These are phyloP conservation scores for Sus cebifrons DNA, from an alignment of 2,797 vertebrate genomes.

Conservation along the genomic window DNA sequence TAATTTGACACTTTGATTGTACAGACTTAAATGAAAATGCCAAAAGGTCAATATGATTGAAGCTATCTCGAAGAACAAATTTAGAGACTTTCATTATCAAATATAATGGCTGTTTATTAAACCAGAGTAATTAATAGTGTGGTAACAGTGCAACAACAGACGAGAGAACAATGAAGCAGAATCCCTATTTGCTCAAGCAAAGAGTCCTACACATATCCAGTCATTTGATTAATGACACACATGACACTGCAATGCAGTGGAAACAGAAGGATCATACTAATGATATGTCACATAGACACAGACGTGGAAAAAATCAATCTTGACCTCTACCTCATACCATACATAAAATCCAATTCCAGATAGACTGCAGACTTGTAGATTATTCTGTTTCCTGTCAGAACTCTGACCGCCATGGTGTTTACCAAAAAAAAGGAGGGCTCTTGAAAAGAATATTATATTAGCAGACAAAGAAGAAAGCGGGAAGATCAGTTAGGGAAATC, in stretches of 20 bases:
- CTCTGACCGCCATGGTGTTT: background rate
- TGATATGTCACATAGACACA: background rate
- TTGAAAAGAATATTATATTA: conserved; percentile 30
- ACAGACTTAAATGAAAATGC: conserved; percentile 17
- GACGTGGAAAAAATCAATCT: accelerated
- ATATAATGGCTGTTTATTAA: conserved; percentile 10
- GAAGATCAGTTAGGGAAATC: background rate
- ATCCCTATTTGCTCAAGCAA: background rate
- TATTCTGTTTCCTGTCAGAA: background rate
- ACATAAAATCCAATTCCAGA: background rate
- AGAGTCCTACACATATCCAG: too few species aligned
- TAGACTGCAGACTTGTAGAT: background rate
- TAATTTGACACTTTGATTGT: background rate
- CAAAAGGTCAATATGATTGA: background rate
- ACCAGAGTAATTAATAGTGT: background rate
- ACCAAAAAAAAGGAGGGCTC: background rate
- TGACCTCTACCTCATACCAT: background rate
- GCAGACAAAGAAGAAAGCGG: background rate
- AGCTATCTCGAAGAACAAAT: conserved; percentile 16
- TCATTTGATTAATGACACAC: background rate
- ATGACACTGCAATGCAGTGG: accelerated
- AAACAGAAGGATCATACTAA: background rate
- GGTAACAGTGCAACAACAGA: background rate
- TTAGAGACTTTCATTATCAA: conserved; percentile 18
- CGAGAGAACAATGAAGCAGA: background rate